Evolutionary conservation across 2,888 invertebrate species (phyloP).

Genomic region (Acleris cristana): DNA sequence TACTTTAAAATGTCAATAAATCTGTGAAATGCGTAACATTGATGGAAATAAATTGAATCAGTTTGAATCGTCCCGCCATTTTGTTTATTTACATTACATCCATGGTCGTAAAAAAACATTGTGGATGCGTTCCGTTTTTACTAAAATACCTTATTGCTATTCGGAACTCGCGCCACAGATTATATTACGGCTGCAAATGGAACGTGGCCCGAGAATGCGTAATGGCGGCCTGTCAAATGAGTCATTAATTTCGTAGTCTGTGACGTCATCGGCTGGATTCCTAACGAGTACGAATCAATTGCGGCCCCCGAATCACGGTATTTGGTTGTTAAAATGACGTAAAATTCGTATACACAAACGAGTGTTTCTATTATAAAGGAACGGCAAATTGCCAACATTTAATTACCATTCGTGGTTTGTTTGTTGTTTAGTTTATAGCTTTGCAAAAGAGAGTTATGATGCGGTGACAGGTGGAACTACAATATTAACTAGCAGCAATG

Average conservation of each 20-base stretch:
- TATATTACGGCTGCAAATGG: constrained; percentile 18
- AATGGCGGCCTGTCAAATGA: constrained; percentile 24
- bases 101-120: constrained; percentile 6
- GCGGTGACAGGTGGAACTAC: too few relatives aligned
- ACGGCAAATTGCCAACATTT: too few relatives aligned
- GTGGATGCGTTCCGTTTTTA: constrained; percentile 10
- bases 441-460: too few relatives aligned
- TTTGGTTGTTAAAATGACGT: constrained; percentile 14
- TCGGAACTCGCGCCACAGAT: constrained; percentile 17
- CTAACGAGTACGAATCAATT: constrained; percentile 22
- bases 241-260: constrained; percentile 23
- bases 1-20: too few relatives aligned
- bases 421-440: too few relatives aligned
- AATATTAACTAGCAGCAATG: too few relatives aligned
- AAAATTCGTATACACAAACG: constrained; percentile 3
- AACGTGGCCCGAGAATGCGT: constrained; percentile 18
- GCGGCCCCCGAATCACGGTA: constrained; percentile 7
- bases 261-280: constrained; percentile 21
- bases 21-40: too few relatives aligned
- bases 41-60: too few relatives aligned
- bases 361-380: too few relatives aligned
- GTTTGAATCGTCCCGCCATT: too few relatives aligned
- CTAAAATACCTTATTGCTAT: constrained; percentile 12
- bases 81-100: not conserved
- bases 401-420: too few relatives aligned